Evolutionary conservation across 2,797 vertebrate genomes (phyloP), one percentile per base, ranked within the genome.

Genomic region (Aldrovandia affinis): DNA sequence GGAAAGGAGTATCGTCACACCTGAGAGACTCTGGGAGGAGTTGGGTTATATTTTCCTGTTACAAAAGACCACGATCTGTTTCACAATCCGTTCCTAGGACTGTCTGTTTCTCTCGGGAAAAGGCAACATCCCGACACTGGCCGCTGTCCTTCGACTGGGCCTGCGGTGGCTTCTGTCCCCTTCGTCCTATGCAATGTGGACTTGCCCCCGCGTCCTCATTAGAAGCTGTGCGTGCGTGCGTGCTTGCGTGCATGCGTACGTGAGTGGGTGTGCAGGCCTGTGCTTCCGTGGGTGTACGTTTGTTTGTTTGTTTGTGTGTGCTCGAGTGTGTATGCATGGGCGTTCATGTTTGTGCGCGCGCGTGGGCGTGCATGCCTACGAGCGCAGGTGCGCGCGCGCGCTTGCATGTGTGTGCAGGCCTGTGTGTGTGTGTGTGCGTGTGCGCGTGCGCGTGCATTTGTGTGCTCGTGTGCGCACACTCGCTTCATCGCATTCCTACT

Each of bases 161-260:
- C 77, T 30, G 59, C 77, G 2, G 25, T 57, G 54, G 8, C 36
- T 82, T 25, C 80, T 79, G 42, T 65, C 84, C 57, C 22, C 44
- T n/a, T 82, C 75, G 10, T 81, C 78, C 84, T 85, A 63, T 82
- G 81, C 80, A 85, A 77, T 75, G 39, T 15, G n/a, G 28, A 63
- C 28, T 42, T 22, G 15, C 63, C 52, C 55, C 28, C 14, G 22
- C 68, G 39, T 59, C 55, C 36, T 44, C 70, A 82, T 8, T 42
- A 30, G 25, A 22, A 54, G 44, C 42, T 75, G 28, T 78, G 52
- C 15, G 28, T 57, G 50, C 30, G 54, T 78, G 57, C 30, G 30
- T 82, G 42, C 42, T n/a, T 59, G 75, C 36, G 39, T 84, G 80
- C 42, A 36, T 12, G 33, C 20, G 80, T 20, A 50, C 44, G 73